These are phyloP conservation scores for Nemurella pictetii DNA, from an alignment of 2,888 invertebrate genomes.

Conservation along the genomic window DNA sequence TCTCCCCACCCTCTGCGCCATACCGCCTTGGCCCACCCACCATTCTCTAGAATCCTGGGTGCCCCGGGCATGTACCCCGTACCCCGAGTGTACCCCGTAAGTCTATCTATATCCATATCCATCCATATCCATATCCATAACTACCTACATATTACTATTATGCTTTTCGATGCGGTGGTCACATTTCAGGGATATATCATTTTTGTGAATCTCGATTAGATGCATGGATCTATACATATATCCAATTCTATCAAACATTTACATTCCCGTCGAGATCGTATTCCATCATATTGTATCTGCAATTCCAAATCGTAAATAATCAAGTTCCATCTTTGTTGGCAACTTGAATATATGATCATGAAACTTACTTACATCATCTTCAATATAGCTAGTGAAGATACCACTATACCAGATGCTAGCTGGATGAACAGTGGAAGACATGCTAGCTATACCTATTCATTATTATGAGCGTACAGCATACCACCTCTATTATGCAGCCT, in stretches of 20 bases:
- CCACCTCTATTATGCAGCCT: background rate
- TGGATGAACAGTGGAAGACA: background rate
- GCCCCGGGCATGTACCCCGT: slow-evolving; percentile 2
- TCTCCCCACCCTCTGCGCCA: background rate
- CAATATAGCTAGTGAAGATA: background rate
- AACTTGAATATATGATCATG: background rate
- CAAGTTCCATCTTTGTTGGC: background rate
- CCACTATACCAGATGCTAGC: background rate
- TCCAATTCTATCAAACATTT: background rate
- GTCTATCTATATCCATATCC: too few relatives aligned
- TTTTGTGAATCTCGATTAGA: background rate
- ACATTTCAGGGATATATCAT: background rate
- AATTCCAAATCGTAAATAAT: background rate
- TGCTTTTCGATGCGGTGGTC: background rate
- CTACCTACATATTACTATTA: slow-evolving; percentile 2
- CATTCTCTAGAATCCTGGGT: background rate
- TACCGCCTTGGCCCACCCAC: slow-evolving; percentile 15
- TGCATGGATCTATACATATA: background rate
- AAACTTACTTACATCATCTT: background rate
- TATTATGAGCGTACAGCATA: background rate
- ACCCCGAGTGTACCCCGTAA: too few relatives aligned
- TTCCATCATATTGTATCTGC: background rate
- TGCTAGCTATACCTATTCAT: background rate
- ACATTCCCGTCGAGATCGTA: background rate
- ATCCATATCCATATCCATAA: too few relatives aligned